Conservation (phyloP, 2,113 vertebrate genomes). For the Macrotus californicus region DNA sequence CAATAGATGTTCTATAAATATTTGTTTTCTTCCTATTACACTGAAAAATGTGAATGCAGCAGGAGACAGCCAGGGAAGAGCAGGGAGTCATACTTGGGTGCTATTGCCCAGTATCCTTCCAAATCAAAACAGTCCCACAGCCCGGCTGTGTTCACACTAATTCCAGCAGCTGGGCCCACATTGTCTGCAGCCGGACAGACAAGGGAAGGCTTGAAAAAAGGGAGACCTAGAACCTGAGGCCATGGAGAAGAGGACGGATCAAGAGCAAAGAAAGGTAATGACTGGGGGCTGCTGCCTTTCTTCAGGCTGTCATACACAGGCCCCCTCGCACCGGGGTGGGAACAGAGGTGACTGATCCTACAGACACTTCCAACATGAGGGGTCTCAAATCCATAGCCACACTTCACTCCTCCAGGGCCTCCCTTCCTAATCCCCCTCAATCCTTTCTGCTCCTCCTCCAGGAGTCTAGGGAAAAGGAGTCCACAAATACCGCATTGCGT, state of each 20-base stretch:
- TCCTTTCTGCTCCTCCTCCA: constrained; percentile 32
- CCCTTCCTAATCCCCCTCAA: constrained; percentile 44
- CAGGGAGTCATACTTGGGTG: not conserved
- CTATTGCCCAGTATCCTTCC: not conserved
- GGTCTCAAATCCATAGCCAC: not conserved
- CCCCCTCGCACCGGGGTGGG: not conserved
- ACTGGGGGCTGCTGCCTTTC: not conserved
- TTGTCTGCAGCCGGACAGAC: not conserved
- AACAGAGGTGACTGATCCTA: not conserved
- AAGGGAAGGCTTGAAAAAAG: not conserved
- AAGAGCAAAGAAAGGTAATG: not conserved
- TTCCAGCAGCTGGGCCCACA: not conserved
- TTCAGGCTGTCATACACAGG: not conserved
- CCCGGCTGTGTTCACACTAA: not conserved
- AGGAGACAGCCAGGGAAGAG: not conserved
- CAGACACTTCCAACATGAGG: not conserved
- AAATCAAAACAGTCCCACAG: not conserved
- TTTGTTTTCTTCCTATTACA: not conserved
- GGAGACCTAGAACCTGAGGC: not conserved
- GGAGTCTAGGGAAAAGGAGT: constrained; percentile 35
- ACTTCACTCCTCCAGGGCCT: not conserved
- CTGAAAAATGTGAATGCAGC: not conserved
- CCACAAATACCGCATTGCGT: constrained; percentile 54
- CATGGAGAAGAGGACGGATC: not conserved
- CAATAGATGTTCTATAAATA: not conserved